Evolutionary conservation across 2,797 vertebrate genomes (phyloP), one percentile per base, ranked within the genome.

Genomic region (Tapirus indicus): DNA sequence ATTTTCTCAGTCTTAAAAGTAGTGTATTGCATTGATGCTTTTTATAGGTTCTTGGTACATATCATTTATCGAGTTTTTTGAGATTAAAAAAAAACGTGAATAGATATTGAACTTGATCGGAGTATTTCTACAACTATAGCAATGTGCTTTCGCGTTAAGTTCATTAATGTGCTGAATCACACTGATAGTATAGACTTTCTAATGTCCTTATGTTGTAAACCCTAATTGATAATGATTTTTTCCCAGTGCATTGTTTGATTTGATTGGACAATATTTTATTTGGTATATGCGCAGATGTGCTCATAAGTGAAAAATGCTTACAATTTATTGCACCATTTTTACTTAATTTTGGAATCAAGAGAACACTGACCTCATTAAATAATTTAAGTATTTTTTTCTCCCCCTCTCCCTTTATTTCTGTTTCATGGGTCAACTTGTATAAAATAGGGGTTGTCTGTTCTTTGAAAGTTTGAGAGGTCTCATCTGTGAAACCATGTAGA

Each of bases 21-120:
- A 90, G 79, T 32, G 38, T 91, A 27, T 91, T 68, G 25, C 72
- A 44, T 32, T 85, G 72, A 64, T 41, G 8, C 58, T 91, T 88
- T 47, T 29, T 66, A 47, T 64, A 23, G 18, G 1, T 56, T 84
- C 62, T 77, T 25, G 32, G 25, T 88, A 32, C 16, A 69, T 88
- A 47, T 54, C 11, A 8, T 96, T 92, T 64, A 77, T 56, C 56
- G 94, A 44, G 20, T 94, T 82, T 88, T 90, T 86, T 78, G 54
- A 86, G 25, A 58, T 78, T 5, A 21, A 52, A 54, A 29, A 29
- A 58, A 52, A 56, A 91, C 35, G 29, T 86, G 69, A 88, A 49
- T 78, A 85, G 44, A 4, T 35, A 38, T 35, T 62, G 38, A 82
- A 90, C 25, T 60, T 68, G 60, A 58, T 58, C 35, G 52, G 54